Evolutionary conservation across 2,113 vertebrate species (phyloP).

Genomic region (Brachirus orientalis): DNA sequence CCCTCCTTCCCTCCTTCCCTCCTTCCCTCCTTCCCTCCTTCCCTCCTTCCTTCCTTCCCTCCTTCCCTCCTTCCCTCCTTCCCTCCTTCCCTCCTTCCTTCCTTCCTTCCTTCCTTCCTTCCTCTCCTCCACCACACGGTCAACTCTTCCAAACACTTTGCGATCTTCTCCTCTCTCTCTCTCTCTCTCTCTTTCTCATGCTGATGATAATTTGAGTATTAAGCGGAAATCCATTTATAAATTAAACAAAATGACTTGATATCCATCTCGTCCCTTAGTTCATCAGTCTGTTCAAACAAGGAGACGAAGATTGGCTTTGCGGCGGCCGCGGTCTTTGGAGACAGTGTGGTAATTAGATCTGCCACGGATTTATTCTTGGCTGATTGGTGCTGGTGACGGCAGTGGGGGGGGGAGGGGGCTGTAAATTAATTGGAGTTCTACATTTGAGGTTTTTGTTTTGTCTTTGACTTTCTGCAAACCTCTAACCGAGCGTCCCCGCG

Average conservation of each 20-base stretch:
- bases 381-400: conserved; percentile 82
- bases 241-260: conserved; percentile 99
- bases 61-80: too few species aligned
- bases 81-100: too few species aligned
- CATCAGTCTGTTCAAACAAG: conserved; percentile 99
- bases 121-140: conserved; percentile 36
- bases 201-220: conserved; percentile 99
- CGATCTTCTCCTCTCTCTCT: conserved; percentile 9
- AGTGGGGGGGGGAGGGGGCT: conserved; percentile 70
- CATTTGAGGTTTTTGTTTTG: conserved; percentile 89
- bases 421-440: conserved; percentile 99
- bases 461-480: conserved; percentile 69
- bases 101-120: neutral
- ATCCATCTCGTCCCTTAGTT: conserved; percentile 99
- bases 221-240: conserved; percentile 99
- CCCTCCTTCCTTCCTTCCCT: too few species aligned
- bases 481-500: conserved; percentile 27
- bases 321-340: conserved; percentile 94
- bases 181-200: conserved; percentile 27
- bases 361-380: conserved; percentile 97
- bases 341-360: conserved; percentile 99
- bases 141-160: conserved; percentile 36
- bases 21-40: too few species aligned
- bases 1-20: too few species aligned
- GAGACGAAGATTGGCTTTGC: conserved; percentile 94